Evolutionary conservation across 1,140 invertebrate genomes (phyloP).

Genomic region (Cherax destructor): DNA sequence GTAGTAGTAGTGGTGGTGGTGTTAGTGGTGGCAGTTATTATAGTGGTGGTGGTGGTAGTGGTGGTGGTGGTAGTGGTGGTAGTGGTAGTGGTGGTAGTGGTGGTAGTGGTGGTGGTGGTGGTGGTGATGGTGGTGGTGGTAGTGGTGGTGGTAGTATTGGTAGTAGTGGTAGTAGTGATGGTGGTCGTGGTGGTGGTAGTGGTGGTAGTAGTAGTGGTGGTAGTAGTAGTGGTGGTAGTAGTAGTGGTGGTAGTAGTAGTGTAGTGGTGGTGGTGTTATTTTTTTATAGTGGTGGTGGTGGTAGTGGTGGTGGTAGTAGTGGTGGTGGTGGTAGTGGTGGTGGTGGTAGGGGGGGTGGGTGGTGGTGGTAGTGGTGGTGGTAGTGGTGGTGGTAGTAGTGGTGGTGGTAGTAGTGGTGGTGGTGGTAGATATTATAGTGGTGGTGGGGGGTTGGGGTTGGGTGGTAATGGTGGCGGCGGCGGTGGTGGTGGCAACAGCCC

Average conservation of each 20-base stretch:
- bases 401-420: too few species aligned
- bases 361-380: too few species aligned
- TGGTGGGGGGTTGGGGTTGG: too few species aligned
- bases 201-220: not conserved
- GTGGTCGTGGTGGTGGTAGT: not conserved
- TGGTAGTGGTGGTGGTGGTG: not conserved
- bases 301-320: not conserved
- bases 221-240: constrained; percentile 11
- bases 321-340: not conserved
- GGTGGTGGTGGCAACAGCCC: not conserved
- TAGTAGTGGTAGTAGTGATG: too few species aligned
- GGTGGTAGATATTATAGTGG: too few species aligned
- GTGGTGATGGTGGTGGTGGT: not conserved
- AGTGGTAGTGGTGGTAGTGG: not conserved
- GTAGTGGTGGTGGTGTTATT: not conserved
- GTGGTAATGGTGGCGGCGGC: too few species aligned
- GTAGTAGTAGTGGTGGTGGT: not conserved
- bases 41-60: not conserved
- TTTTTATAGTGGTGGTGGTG: not conserved
- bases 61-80: not conserved
- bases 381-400: too few species aligned
- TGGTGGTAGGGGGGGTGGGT: too few species aligned
- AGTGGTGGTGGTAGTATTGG: not conserved
- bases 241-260: too few species aligned
- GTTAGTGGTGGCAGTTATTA: too few species aligned